Base-by-base conservation (phyloP, 2,888 invertebrate species). In the Idaea biselata region DNA sequence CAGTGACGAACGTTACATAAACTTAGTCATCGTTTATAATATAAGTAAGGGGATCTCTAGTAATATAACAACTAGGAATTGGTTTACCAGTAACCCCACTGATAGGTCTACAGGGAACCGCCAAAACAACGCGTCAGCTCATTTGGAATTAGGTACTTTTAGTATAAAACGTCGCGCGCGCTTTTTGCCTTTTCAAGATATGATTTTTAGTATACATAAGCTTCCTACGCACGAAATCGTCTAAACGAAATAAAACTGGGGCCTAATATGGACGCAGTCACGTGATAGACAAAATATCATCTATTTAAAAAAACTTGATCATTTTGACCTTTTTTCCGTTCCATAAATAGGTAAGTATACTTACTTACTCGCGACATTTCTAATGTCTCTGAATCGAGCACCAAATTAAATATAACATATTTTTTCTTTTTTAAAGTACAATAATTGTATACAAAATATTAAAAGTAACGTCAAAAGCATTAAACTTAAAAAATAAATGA, bases 141-240 rank as follows among this genome's bases (percentile, higher is more conserved):
- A 59, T 61, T 58, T 84, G 86, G 81, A 84, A 82, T 80, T 74
- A 33, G 53, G 55, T 74, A 73, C 65, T 65, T 54, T 14, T 6
- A 65, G 65, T 64, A 66, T 63, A 3, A 25, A 25, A 6, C 44
- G 44, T 44, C 44, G 44, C 44, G 44, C 44, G 44, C 44, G 44
- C 11, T 44, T 44, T 44, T 44, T 44, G 1, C 32, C 4, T 44
- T 44, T 44, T 44, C 44, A 11, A 44, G 44, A 44, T 44, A 44
- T 44, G 44, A 44, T 44, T 44, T 44, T 32, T 32, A 32, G 7
- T 32, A 32, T 4, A 7, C 7, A 32, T 32, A 32, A n/a, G n/a
- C n/a, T n/a, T 25, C 25, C 25, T 25, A 3, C 25, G 25, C 25
- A 25, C 25, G 33, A 33, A 33, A 7, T 33, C 33, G 7, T 32